Conservation (phyloP, 2,113 vertebrate genomes). For the Pipa parva region DNA sequence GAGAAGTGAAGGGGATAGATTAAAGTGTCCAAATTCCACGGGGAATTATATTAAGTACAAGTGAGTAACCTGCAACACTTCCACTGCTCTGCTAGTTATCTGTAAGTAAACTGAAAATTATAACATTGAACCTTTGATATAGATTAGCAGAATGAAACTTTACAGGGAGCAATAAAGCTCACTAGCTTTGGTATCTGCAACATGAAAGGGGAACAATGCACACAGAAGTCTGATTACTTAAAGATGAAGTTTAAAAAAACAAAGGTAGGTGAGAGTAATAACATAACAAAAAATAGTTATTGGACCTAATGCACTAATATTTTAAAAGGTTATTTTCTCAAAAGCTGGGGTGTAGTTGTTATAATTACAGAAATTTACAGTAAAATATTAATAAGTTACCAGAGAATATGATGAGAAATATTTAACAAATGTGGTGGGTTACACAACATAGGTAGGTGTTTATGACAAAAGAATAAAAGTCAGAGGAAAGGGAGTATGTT, state of each 20-base stretch:
- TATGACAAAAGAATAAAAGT: conserved; percentile 22
- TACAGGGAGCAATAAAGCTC: neutral
- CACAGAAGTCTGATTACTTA: neutral
- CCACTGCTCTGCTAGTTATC: neutral
- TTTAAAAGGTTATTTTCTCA: neutral
- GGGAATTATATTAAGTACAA: conserved; percentile 28
- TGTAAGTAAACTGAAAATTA: neutral
- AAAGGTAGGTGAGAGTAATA: neutral
- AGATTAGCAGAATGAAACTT: neutral
- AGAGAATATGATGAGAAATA: neutral
- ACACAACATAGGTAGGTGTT: conserved; percentile 17
- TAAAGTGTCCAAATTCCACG: conserved; percentile 30
- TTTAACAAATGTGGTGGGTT: conserved; percentile 12
- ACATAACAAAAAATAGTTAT: neutral
- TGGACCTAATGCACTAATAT: neutral
- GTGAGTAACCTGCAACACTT: neutral
- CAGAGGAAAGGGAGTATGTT: conserved; percentile 7
- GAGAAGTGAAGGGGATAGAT: conserved; percentile 10
- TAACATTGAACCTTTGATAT: neutral
- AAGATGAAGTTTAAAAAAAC: neutral
- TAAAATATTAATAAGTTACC: neutral
- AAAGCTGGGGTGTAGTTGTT: neutral
- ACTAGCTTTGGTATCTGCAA: neutral
- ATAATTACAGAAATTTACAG: neutral
- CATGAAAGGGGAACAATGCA: neutral